A percentile compares a stretch with the other conserved stretches of the same genome.
Conservation (phyloP, 2,888 invertebrate genomes). For the Charanyca ferruginea region DNA sequence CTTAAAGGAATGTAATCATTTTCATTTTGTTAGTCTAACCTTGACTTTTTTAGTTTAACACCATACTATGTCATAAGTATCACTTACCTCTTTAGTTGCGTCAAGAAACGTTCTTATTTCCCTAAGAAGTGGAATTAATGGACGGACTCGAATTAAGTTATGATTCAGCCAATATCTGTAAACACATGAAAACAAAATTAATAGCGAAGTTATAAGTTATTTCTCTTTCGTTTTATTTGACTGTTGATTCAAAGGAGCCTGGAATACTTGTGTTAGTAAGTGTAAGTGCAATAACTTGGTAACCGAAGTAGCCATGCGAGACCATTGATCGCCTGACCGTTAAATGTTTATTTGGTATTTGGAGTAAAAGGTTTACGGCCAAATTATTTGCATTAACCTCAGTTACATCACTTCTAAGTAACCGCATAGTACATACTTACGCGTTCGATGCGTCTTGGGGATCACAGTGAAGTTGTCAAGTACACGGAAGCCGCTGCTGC, state of each 20-base stretch:
- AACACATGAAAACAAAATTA: constrained; percentile 40
- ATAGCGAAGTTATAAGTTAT: background rate
- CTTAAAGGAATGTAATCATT: background rate
- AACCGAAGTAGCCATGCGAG: constrained; percentile 68
- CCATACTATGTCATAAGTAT: background rate
- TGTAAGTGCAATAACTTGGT: constrained; percentile 50
- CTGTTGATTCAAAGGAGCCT: constrained; percentile 15
- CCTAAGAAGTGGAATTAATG: constrained; percentile 92
- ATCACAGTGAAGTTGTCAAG: too few species aligned
- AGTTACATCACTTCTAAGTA: constrained; percentile 46
- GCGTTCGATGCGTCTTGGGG: too few species aligned
- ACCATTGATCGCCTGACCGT: constrained; percentile 53
- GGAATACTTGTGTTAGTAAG: constrained; percentile 31
- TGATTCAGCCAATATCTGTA: constrained; percentile 94
- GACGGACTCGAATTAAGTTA: constrained; percentile 93
- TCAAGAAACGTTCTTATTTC: constrained; percentile 93
- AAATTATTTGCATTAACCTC: constrained; percentile 29
- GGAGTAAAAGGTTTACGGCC: constrained; percentile 41
- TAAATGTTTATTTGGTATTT: constrained; percentile 48
- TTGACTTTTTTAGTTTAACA: background rate
- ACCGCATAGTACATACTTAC: constrained; percentile 20
- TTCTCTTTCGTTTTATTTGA: background rate
- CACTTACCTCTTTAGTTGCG: constrained; percentile 92
- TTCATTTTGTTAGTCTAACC: background rate
- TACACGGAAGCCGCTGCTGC: too few species aligned